A percentile compares a stretch with the other conserved stretches of the same genome.
phyloP scores from a whole-genome alignment of 2,888 invertebrate genomes.

The Drosophila nr. perissopoda region DNA sequence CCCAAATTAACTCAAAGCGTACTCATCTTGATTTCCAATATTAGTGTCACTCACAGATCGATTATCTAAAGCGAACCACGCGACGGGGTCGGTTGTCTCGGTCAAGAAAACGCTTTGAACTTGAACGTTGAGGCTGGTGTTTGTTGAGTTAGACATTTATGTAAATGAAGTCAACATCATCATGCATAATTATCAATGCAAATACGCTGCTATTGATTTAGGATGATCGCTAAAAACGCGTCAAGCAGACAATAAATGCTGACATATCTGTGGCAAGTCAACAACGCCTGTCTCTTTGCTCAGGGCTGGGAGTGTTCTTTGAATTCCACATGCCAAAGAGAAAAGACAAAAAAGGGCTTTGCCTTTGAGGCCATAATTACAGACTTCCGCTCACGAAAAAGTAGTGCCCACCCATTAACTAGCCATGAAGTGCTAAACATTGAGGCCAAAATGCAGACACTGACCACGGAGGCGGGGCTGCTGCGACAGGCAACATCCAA shows the following conservation, averaged over 20 bases:
- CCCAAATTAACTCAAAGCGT: background rate
- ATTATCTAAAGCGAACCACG: constrained; percentile 30
- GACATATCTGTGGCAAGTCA: constrained; percentile 49
- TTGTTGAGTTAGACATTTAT: constrained; percentile 28
- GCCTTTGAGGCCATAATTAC: constrained; percentile 68
- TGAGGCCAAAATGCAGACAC: constrained; percentile 11
- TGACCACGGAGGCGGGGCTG: background rate
- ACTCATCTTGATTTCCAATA: constrained; percentile 2
- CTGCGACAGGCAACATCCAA: constrained; percentile 7
- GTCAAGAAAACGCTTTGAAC: constrained; percentile 63
- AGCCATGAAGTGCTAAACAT: constrained; percentile 14
- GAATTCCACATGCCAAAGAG: constrained; percentile 6
- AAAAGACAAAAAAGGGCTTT: constrained; percentile 38
- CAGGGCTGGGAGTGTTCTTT: constrained; percentile 20
- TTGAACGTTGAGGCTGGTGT: constrained; percentile 41
- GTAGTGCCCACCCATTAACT: constrained; percentile 39
- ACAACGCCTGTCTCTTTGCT: background rate
- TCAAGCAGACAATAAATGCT: constrained; percentile 25
- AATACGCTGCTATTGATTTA: constrained; percentile 57
- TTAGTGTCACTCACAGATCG: constrained; percentile 13
- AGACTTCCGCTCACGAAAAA: constrained; percentile 63
- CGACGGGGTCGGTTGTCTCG: constrained; percentile 23
- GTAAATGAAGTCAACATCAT: constrained; percentile 39
- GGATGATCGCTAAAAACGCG: constrained; percentile 46
- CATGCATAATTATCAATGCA: constrained; percentile 52